phyloP scores from a whole-genome alignment of 2,113 vertebrate species.

The Macheiramphus alcinus region DNA sequence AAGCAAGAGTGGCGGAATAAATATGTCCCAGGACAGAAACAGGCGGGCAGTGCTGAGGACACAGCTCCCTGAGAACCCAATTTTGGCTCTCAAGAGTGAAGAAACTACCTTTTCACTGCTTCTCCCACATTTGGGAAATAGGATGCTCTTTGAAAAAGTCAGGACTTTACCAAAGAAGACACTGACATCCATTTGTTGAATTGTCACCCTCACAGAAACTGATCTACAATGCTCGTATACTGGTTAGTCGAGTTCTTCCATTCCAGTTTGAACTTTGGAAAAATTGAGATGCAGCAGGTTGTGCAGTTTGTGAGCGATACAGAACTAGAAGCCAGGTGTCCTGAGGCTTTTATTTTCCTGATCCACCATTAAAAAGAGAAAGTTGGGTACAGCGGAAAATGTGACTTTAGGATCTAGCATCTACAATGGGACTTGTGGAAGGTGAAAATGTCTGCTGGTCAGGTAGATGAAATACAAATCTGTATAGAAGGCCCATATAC shows the following conservation, averaged over 20 bases:
- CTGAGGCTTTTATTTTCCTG: not conserved
- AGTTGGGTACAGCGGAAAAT: not conserved
- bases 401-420: not conserved
- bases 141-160: not conserved
- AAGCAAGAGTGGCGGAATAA: not conserved
- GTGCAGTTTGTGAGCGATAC: not conserved
- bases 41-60: not conserved
- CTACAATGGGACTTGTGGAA: not conserved
- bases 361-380: not conserved
- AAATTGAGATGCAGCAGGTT: not conserved
- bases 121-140: not conserved
- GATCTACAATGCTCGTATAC: not conserved
- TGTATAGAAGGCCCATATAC: not conserved
- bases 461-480: not conserved
- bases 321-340: not conserved
- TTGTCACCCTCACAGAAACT: not conserved
- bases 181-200: not conserved
- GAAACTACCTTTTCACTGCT: not conserved
- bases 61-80: not conserved
- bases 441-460: not conserved
- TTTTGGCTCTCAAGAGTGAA: not conserved
- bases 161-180: not conserved
- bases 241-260: not conserved
- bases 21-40: not conserved
- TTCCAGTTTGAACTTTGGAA: not conserved